Percentiles rank a stretch among this genome's conserved stretches.
phyloP scores from a whole-genome alignment of 2,888 invertebrate species.

The Scaptomyza reducta region DNA sequence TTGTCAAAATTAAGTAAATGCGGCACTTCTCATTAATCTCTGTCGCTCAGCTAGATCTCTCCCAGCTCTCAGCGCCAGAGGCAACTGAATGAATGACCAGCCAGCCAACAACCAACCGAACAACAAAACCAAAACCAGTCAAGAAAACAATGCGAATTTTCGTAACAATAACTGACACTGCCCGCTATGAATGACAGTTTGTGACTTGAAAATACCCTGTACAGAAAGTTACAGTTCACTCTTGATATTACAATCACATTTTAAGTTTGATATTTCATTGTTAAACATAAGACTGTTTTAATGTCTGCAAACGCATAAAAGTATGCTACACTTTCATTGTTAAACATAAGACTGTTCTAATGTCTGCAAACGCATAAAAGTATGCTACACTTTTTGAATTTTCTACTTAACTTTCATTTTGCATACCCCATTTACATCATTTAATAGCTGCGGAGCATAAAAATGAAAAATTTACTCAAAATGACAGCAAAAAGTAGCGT shows the following conservation, averaged over 20 bases:
- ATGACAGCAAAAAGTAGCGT: conserved; percentile 73
- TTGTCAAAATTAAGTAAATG: conserved; percentile 77
- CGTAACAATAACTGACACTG: conserved; percentile 44
- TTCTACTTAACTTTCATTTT: not conserved
- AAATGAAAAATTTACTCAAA: conserved; percentile 71
- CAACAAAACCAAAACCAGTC: conserved; percentile 28
- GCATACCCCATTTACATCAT: not conserved
- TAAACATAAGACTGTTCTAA: too few species aligned
- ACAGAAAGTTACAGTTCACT: not conserved
- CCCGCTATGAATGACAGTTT: not conserved
- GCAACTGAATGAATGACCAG: conserved; percentile 52
- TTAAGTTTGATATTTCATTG: not conserved
- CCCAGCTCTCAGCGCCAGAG: conserved; percentile 22
- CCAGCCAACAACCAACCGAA: conserved; percentile 21
- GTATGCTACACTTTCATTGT: not conserved
- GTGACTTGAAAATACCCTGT: conserved; percentile 8
- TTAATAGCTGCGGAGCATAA: conserved; percentile 17
- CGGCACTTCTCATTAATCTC: conserved; percentile 73
- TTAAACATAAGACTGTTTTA: too few species aligned
- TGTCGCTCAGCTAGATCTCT: conserved; percentile 50
- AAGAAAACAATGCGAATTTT: conserved; percentile 45
- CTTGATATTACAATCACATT: not conserved
- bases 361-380: not conserved
- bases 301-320: not conserved
- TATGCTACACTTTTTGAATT: not conserved